Base-by-base conservation (phyloP, 1,140 invertebrate genomes). In the Musca domestica region DNA sequence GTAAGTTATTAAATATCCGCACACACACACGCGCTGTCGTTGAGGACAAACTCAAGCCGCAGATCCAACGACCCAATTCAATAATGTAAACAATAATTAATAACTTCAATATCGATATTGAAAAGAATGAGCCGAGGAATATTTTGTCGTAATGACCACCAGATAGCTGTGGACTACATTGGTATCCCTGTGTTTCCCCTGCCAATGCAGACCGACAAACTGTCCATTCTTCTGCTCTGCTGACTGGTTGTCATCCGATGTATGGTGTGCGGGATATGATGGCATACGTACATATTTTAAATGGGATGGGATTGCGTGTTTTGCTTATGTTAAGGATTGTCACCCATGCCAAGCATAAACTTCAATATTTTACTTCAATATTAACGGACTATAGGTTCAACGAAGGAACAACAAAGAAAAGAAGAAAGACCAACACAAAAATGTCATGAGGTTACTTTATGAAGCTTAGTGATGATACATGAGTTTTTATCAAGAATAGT, bases 281-380 rank as follows among this genome's bases (percentile, higher is more conserved):
- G 10, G 10, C 17, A 9, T 20, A 22, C 20, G 6, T 51, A 20
- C 48, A 9, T 51, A 19, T 51, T 41, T 41, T 41, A 41, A 61
- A 61, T 61, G 27, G n/a, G 56, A 61, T 61, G 27, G n/a, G 56
- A 34, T 61, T 61, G 56, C 56, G 56, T 61, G 56, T 61, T 61
- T 61, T 12, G 15, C 12, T 17, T 20, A 61, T 20, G 56, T 61
- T 61, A 41, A 61, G 56, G 56, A 34, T 61, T 61, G 56, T 61
- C 56, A 61, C n/a, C 56, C 56, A 61, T 61, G 56, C 56, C 30
- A 41, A 30, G 12, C 34, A 41, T 41, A 41, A 41, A 41, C 34
- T 41, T 41, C 34, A 41, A 41, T 9, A 41, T 41, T 41, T 5
- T 41, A 41, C 34, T 41, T n/a, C 34, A 41, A n/a, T 41, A 41